Conservation (phyloP, 1,140 invertebrate species). For the Sweltsa coloradensis region DNA sequence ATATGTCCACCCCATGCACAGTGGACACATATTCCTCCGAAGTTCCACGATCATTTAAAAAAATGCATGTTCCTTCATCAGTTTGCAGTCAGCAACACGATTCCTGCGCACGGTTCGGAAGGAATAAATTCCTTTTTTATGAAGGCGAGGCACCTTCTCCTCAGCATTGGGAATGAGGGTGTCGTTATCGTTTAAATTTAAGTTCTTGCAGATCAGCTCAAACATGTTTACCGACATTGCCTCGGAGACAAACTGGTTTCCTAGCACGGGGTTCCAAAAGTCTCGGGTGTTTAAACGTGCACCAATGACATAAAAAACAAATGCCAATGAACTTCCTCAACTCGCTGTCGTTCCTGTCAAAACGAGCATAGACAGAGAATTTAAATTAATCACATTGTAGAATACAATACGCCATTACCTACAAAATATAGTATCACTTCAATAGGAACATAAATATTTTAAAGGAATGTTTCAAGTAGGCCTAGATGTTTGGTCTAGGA, state of each 20-base stretch:
- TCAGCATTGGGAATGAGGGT: constrained; percentile 2
- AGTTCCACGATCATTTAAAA: constrained; percentile 16
- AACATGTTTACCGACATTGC: neutral
- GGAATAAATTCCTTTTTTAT: constrained; percentile 22
- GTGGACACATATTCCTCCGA: no score
- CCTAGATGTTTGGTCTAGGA: no score
- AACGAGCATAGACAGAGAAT: no score
- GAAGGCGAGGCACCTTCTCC: constrained; percentile 18
- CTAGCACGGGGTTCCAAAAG: neutral
- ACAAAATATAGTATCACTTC: no score
- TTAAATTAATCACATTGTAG: no score
- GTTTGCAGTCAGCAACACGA: constrained; percentile 22
- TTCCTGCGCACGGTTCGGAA: constrained; percentile 22
- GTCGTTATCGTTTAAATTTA: constrained; percentile 3
- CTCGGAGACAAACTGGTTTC: neutral
- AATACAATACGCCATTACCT: no score
- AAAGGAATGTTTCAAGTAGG: no score
- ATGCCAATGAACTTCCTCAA: no score
- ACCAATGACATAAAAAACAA: no score
- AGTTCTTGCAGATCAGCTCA: neutral
- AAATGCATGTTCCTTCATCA: constrained; percentile 23
- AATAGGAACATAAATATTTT: no score
- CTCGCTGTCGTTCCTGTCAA: no score
- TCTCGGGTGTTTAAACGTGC: no score
- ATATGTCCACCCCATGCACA: neutral